Evolutionary conservation across 2,888 invertebrate genomes (phyloP), one percentile per base, ranked within the genome.

Genomic region (Pandemis heparana): DNA sequence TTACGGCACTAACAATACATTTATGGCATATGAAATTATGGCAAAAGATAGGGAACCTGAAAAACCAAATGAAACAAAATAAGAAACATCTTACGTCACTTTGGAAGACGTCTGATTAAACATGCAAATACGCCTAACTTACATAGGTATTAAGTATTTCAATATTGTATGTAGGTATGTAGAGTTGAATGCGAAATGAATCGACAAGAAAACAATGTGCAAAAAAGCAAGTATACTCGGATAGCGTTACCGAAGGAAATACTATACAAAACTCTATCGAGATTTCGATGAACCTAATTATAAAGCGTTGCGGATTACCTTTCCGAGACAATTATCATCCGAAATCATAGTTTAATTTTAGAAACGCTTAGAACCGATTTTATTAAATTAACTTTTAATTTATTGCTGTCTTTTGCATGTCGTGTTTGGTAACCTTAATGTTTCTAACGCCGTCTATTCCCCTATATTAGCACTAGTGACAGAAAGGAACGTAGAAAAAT

Each of bases 31-130:
- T 32, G 2, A 32, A 32, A 1, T 32, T 32, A 32, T 32, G 23
- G 23, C 23, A 32, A 32, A 32, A 32, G 23, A 32, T 32, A 32
- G 23, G 23, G 23, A 32, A 32, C 23, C 23, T 4, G 23, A 32
- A 43, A 43, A 12, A 43, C 2, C 43, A 43, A 76, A 73, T 79
- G 71, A 75, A 75, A 79, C 78, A 79, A 76, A 82, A 70, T 32
- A 32, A 32, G 32, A 68, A 74, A 71, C 79, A 86, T 85, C 89
- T 92, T 90, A 92, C 94, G 94, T 92, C 94, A 92, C 92, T 86
- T 91, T 94, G 94, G 94, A 94, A 94, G 94, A 94, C 94, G 93
- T 92, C 89, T 85, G 92, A 94, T 94, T 92, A 92, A 89, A 90
- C 86, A 91, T 89, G 92, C 89, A 85, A 89, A 89, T 92, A 92